Base-by-base conservation (phyloP, 2,888 invertebrate species). In the Parnassius smintheus region DNA sequence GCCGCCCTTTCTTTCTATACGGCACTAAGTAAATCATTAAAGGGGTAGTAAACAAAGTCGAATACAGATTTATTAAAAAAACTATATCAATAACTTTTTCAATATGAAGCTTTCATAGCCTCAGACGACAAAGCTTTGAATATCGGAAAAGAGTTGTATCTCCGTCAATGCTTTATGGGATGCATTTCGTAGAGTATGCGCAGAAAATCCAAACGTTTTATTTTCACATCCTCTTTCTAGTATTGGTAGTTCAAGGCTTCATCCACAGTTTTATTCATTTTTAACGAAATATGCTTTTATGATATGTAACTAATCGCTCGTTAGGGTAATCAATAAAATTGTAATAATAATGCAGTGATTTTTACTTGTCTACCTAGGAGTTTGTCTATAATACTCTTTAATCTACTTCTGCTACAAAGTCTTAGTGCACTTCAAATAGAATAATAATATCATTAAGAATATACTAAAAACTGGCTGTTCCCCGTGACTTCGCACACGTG, bases 171-270 rank as follows among this genome's bases (percentile, higher is more conserved):
- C 59, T 63, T 59, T 56, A 59, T 56, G 51, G 46, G 54, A 59
- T 63, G 63, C 63, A 63, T 56, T 63, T 63, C 63, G 59, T 51
- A 56, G 59, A 63, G 51, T 59, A 52, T 63, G 63, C 59, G 46
- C 63, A 50, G 59, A 59, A 59, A 63, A 63, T 63, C 56, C 56
- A 59, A 63, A 56, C 55, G 56, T 63, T 63, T 63, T 63, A 63
- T 63, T 63, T 63, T 35, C 42, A 56, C 51, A 42, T 52, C 55
- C 63, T 13, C 63, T 62, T 45, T 59, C 59, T 51, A 63, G 56
- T 63, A 63, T 59, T 59, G 56, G 63, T 51, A 45, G 18, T 18
- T 11, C 4, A 51, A 45, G 22, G 46, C 50, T 63, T 52, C 51
- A 59, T 59, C 12, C 35, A 7, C 35, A 35, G 4, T 25, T 25